phyloP scores from a whole-genome alignment of 2,113 vertebrate genomes.

The Cromileptes altivelis region DNA sequence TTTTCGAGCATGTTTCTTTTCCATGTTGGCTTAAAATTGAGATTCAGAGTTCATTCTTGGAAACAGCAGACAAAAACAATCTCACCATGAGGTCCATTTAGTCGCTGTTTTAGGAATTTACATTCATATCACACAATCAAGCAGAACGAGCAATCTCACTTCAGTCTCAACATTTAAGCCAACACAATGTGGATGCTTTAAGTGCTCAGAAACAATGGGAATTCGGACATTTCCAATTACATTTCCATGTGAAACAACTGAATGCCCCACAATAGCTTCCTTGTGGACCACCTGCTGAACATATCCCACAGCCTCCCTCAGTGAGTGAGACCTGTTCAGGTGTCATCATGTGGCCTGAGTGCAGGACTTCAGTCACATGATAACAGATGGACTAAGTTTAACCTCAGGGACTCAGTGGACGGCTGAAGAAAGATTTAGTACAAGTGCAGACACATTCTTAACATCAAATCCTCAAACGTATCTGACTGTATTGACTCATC shows the following conservation, averaged over 20 bases:
- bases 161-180: background rate
- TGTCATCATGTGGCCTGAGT: background rate
- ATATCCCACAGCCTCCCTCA: background rate
- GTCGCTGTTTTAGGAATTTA: background rate
- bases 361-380: background rate
- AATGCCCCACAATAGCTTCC: too few species aligned
- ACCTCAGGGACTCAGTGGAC: too few species aligned
- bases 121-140: background rate
- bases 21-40: background rate
- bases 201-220: background rate
- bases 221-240: background rate
- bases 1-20: background rate
- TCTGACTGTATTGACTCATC: too few species aligned
- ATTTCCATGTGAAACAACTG: background rate
- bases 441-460: too few species aligned
- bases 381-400: background rate
- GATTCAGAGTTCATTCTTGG: background rate
- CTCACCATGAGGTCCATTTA: background rate
- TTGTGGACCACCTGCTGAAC: background rate
- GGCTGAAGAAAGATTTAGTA: too few species aligned
- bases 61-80: background rate
- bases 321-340: background rate
- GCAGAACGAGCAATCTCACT: background rate
- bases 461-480: too few species aligned
- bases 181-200: background rate